These are phyloP conservation scores for Neoitamus cyanurus DNA, from an alignment of 2,888 invertebrate genomes.

Conservation along the genomic window DNA sequence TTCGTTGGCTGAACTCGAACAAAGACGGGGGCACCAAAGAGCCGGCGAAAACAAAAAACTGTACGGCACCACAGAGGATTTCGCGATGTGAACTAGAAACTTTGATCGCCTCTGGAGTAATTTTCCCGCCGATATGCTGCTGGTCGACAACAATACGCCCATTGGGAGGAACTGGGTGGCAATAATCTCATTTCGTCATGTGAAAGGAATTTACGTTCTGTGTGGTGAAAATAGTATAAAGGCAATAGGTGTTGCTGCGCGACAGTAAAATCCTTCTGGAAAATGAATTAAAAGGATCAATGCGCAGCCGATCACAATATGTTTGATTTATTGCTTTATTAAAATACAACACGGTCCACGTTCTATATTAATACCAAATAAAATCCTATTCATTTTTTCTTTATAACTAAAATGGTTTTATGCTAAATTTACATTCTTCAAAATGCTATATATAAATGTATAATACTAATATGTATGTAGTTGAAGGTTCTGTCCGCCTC, in stretches of 20 bases:
- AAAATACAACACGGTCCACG: no score
- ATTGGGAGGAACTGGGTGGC: slow-evolving; percentile 53
- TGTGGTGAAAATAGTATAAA: background rate
- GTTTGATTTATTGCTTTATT: no score
- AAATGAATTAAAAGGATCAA: no score
- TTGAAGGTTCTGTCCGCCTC: no score
- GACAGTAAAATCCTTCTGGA: background rate
- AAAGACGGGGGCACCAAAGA: slow-evolving; percentile 19
- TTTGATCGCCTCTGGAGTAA: background rate
- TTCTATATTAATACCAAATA: no score
- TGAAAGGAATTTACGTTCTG: background rate
- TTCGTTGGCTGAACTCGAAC: slow-evolving; percentile 24
- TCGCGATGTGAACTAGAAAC: background rate
- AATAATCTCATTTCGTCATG: slow-evolving; percentile 49
- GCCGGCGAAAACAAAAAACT: slow-evolving; percentile 38
- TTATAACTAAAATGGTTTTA: no score
- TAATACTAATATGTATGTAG: no score
- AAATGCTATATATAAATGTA: no score
- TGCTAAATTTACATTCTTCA: no score
- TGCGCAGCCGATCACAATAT: no score
- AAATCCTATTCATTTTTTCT: no score
- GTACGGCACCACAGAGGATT: background rate
- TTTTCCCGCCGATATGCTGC: background rate
- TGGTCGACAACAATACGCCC: slow-evolving; percentile 55
- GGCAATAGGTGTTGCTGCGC: background rate